Evolutionary conservation across 2,113 vertebrate genomes (phyloP).

Genomic region (Hydropotes inermis): DNA sequence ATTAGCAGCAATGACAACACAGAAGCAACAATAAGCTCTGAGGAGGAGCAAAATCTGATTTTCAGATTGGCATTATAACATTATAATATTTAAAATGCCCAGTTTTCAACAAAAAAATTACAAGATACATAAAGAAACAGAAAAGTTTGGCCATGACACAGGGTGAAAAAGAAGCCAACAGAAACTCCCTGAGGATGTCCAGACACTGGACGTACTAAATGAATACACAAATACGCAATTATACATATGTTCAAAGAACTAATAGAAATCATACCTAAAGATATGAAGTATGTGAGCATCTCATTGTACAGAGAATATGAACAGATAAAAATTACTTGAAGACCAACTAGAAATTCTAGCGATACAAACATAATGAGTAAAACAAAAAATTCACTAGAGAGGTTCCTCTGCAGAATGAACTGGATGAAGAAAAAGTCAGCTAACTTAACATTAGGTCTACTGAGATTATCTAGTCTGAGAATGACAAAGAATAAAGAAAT

Average conservation of each 20-base stretch:
- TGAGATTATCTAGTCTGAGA: neutral
- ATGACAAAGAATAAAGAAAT: neutral
- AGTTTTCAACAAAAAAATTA: neutral
- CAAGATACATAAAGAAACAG: neutral
- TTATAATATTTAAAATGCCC: neutral
- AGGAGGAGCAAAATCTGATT: neutral
- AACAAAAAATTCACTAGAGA: neutral
- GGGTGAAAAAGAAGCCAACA: neutral
- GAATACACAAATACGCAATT: neutral
- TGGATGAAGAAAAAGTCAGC: neutral
- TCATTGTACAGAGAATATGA: neutral
- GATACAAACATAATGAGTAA: neutral
- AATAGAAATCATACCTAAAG: neutral
- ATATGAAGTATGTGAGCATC: neutral
- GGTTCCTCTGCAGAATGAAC: neutral
- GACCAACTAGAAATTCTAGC: neutral
- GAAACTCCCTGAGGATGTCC: neutral
- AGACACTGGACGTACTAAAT: neutral
- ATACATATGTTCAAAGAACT: neutral
- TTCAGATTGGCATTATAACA: neutral
- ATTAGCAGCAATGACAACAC: rapidly evolving
- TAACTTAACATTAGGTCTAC: neutral
- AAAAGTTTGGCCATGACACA: neutral
- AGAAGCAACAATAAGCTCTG: neutral
- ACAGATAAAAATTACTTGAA: neutral